Conservation (phyloP, 2,797 vertebrate species). For the Graptemys geographica region DNA sequence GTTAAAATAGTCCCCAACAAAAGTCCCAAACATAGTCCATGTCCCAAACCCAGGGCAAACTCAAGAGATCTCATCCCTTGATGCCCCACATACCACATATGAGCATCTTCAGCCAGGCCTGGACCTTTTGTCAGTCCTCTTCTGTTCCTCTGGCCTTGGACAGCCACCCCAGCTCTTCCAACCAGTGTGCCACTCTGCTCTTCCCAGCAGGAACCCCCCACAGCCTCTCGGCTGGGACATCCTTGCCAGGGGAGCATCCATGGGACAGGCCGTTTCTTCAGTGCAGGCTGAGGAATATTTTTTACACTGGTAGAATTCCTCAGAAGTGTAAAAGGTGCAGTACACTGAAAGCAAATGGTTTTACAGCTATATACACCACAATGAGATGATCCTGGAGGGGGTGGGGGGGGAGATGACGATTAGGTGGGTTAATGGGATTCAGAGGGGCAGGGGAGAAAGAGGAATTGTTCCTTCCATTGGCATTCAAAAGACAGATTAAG, state of each 20-base stretch:
- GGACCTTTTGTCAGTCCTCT: not conserved
- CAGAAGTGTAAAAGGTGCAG: not conserved
- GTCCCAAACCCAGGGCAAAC: no score
- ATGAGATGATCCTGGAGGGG: not conserved
- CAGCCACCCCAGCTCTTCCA: not conserved
- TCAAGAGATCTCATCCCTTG: no score
- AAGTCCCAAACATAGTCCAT: no score
- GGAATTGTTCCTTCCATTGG: not conserved
- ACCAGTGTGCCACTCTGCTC: not conserved
- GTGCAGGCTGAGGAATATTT: not conserved
- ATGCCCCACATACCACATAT: not conserved
- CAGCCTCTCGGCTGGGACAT: not conserved
- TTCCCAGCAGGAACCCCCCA: not conserved
- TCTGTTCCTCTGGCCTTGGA: not conserved
- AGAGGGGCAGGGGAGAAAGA: not conserved
- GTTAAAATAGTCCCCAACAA: no score
- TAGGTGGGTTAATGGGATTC: not conserved
- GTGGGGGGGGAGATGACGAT: conserved; percentile 7
- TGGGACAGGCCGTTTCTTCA: not conserved
- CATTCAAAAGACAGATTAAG: not conserved
- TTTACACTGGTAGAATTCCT: not conserved
- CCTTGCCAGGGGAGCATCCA: not conserved
- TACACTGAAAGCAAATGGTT: not conserved
- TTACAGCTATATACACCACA: not conserved
- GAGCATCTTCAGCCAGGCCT: not conserved